Percentiles rank a stretch among this genome's conserved stretches.
These are phyloP conservation scores for Apis mellifera DNA, from an alignment of 1,140 invertebrate genomes.

Conservation along the genomic window Amel_HAv3.1 CM009937.2:12607001-12607500, in stretches of 20 bases:
- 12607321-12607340: neutral
- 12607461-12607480: slow-evolving; percentile 62
- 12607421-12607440: neutral
- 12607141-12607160: slow-evolving; percentile 7
- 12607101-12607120: slow-evolving; percentile 5
- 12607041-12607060: neutral
- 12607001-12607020: neutral
- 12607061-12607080: neutral
- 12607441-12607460: slow-evolving; percentile 5
- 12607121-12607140: neutral
- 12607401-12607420: neutral
- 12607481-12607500: slow-evolving; percentile 48
- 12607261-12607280: no score
- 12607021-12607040: neutral
- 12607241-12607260: no score
- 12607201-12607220: neutral
- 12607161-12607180: neutral
- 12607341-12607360: neutral
- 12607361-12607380: no score
- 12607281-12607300: neutral
- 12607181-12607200: neutral
- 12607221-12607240: neutral
- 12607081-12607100: slow-evolving; percentile 31
- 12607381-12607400: neutral
- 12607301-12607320: neutral